Percentiles rank a stretch among this genome's conserved stretches.
Conservation (phyloP, 2,113 vertebrate genomes). For the Scytalopus superciliaris region DNA sequence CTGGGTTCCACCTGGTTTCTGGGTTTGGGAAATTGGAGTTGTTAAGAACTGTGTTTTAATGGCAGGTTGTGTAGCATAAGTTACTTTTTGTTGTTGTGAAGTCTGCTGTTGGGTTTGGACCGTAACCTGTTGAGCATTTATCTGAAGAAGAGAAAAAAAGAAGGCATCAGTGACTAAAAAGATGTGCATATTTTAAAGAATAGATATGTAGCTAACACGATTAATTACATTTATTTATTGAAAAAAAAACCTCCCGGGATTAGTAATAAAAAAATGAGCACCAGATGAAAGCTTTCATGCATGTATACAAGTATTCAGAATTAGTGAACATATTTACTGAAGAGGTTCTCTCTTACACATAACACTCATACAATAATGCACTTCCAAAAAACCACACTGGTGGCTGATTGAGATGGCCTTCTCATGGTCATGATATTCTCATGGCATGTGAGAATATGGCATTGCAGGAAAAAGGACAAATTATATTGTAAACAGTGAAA, state of each 20-base stretch:
- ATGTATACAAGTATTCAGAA: background rate
- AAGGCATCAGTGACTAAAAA: background rate
- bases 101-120: slow-evolving; percentile 84
- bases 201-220: background rate
- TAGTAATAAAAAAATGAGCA: background rate
- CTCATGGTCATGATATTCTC: background rate
- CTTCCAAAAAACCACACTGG: background rate
- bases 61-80: slow-evolving; percentile 85
- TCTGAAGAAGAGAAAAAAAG: slow-evolving; percentile 40
- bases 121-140: slow-evolving; percentile 82
- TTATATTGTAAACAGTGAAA: background rate
- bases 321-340: background rate
- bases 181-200: background rate
- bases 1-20: slow-evolving; percentile 86
- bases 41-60: slow-evolving; percentile 94
- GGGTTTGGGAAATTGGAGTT: slow-evolving; percentile 85
- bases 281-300: background rate
- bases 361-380: background rate
- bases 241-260: background rate
- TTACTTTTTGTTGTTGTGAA: slow-evolving; percentile 88
- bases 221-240: background rate
- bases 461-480: background rate
- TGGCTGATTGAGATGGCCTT: background rate
- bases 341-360: background rate
- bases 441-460: background rate